A percentile compares a stretch with the other conserved stretches of the same genome.
Evolutionary conservation across 2,888 invertebrate genomes (phyloP).

Genomic region (Rhyacophila evoluta): DNA sequence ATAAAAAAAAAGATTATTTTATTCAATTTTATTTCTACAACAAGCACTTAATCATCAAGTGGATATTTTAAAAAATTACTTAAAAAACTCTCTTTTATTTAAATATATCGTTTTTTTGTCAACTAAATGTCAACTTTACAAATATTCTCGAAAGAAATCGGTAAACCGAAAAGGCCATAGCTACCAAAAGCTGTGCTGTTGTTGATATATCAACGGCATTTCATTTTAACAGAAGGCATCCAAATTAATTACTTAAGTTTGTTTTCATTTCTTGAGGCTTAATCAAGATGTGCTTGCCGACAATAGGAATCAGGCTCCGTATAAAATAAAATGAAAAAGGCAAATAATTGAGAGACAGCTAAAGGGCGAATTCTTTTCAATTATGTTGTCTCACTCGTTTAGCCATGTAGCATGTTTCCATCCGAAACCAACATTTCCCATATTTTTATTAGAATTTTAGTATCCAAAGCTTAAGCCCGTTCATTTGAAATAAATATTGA

Average conservation of each 20-base stretch:
- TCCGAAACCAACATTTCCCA: not conserved
- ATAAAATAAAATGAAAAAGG: constrained; percentile 19
- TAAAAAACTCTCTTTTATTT: no score
- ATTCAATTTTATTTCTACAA: no score
- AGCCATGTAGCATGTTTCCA: not conserved
- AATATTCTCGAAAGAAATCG: not conserved
- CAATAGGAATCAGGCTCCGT: not conserved
- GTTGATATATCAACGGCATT: constrained; percentile 19
- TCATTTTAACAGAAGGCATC: constrained; percentile 11
- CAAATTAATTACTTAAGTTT: constrained; percentile 10
- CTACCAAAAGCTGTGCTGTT: not conserved
- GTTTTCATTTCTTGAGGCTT: not conserved
- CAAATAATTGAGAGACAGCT: constrained; percentile 22
- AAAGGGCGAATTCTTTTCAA: constrained; percentile 19
- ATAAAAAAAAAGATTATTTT: no score
- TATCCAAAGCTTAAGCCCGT: no score
- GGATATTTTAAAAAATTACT: not conserved
- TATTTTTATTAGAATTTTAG: not conserved
- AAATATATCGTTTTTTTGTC: no score
- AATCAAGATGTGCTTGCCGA: constrained; percentile 11
- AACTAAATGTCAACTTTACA: not conserved
- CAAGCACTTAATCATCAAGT: not conserved
- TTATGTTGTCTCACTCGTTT: constrained; percentile 4
- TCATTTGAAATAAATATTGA: no score
- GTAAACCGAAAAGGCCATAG: not conserved